These are phyloP conservation scores for Ictalurus punctatus DNA, from an alignment of 2,113 vertebrate genomes.

Conservation along the genomic window DNA sequence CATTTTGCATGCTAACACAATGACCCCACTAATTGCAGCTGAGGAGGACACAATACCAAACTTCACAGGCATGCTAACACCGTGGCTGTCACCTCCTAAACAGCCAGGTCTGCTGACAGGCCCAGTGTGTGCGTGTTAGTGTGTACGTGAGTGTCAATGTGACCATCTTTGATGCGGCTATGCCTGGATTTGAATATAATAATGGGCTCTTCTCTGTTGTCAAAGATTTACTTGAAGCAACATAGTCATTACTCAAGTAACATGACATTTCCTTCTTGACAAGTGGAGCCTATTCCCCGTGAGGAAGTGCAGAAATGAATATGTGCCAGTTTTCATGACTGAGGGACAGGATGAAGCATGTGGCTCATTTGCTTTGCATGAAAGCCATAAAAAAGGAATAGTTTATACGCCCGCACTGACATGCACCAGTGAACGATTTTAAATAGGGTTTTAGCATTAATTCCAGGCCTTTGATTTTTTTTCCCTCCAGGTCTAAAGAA, in stretches of 20 bases:
- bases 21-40: conserved; percentile 70
- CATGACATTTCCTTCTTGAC: conserved; percentile 73
- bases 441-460: conserved; percentile 51
- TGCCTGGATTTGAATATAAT: conserved; percentile 72
- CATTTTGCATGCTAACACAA: conserved; percentile 67
- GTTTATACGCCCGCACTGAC: background rate
- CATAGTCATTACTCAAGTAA: conserved; percentile 74
- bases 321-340: conserved; percentile 56
- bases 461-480: background rate
- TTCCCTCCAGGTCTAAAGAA: conserved; percentile 16
- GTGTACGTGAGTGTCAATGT: conserved; percentile 31
- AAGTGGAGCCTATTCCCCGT: conserved; percentile 43
- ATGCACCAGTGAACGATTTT: conserved; percentile 29
- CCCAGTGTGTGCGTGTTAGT: conserved; percentile 56
- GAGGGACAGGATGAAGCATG: conserved; percentile 69
- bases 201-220: conserved; percentile 72
- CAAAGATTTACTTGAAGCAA: conserved; percentile 71
- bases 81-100: conserved; percentile 64
- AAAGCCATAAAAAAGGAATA: conserved; percentile 65
- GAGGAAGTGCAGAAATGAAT: conserved; percentile 63
- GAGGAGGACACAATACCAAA: conserved; percentile 60
- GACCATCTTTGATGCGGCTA: conserved; percentile 64
- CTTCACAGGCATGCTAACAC: conserved; percentile 57
- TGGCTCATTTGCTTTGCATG: conserved; percentile 73
- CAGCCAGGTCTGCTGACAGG: conserved; percentile 61